Conservation (phyloP, 2,888 invertebrate species). For the Oxystoma pomonae region DNA sequence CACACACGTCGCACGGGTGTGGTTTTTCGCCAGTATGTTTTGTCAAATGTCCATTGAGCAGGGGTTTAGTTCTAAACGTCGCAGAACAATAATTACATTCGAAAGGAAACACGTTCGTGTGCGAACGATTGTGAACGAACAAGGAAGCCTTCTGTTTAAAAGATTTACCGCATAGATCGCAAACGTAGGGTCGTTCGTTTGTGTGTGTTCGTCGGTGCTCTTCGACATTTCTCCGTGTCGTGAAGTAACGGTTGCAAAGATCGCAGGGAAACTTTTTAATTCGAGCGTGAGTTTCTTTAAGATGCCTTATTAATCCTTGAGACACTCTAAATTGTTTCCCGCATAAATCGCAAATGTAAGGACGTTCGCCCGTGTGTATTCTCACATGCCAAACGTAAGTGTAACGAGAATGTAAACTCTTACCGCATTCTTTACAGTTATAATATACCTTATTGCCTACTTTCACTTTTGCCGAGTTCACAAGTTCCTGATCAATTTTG, state of each 20-base stretch:
- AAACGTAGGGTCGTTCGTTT: constrained; percentile 56
- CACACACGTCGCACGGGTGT: constrained; percentile 56
- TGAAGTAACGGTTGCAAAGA: constrained; percentile 53
- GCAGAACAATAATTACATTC: constrained; percentile 59
- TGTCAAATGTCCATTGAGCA: constrained; percentile 54
- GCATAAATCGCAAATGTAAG: constrained; percentile 63
- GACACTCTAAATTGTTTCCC: constrained; percentile 65
- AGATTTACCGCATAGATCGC: constrained; percentile 57
- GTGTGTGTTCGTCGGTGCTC: constrained; percentile 59
- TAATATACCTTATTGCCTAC: constrained; percentile 54
- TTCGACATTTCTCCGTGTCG: constrained; percentile 57
- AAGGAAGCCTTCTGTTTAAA: constrained; percentile 64
- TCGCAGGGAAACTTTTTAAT: constrained; percentile 57
- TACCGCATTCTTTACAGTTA: constrained; percentile 56
- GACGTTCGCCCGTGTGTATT: constrained; percentile 63
- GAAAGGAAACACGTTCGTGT: constrained; percentile 54
- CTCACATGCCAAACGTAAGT: constrained; percentile 60
- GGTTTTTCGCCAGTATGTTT: constrained; percentile 61
- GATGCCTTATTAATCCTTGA: constrained; percentile 58
- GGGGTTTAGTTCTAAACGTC: constrained; percentile 56
- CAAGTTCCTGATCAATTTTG: constrained; percentile 47
- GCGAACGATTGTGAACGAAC: constrained; percentile 59
- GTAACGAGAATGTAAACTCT: constrained; percentile 57
- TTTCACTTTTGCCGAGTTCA: constrained; percentile 44
- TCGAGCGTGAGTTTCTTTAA: constrained; percentile 60